phyloP scores from a whole-genome alignment of 2,113 vertebrate species.

The Mirounga angustirostris region DNA sequence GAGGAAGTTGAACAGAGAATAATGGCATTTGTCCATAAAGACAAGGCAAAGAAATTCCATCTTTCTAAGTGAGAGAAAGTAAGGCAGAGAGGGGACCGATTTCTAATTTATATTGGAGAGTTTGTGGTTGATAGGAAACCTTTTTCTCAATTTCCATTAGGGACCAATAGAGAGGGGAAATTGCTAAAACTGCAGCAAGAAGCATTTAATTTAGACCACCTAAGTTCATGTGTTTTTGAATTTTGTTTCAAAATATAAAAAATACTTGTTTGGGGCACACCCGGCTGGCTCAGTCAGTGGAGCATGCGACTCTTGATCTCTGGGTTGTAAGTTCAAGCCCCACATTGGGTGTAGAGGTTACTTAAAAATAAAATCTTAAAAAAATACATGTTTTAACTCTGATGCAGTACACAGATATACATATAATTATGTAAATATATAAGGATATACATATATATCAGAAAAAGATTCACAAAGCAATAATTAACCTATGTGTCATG shows the following conservation, averaged over 20 bases:
- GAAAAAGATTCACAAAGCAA: not conserved
- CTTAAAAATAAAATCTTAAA: not conserved
- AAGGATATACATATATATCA: not conserved
- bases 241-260: not conserved
- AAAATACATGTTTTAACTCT: not conserved
- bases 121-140: not conserved
- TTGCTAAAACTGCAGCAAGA: not conserved
- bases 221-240: not conserved
- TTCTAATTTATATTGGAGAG: constrained; percentile 11
- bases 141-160: not conserved
- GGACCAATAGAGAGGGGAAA: not conserved
- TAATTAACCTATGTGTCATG: not conserved
- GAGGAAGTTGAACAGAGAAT: constrained; percentile 12
- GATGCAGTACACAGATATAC: not conserved
- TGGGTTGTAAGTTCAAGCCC: not conserved
- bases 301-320: not conserved
- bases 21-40: not conserved
- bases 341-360: not conserved
- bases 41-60: not conserved
- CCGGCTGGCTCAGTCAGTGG: not conserved
- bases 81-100: not conserved
- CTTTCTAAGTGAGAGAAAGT: not conserved
- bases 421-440: not conserved
- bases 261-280: not conserved
- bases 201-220: not conserved